Base-by-base conservation (phyloP, 2,797 vertebrate species). In the Aplochiton taeniatus region DNA sequence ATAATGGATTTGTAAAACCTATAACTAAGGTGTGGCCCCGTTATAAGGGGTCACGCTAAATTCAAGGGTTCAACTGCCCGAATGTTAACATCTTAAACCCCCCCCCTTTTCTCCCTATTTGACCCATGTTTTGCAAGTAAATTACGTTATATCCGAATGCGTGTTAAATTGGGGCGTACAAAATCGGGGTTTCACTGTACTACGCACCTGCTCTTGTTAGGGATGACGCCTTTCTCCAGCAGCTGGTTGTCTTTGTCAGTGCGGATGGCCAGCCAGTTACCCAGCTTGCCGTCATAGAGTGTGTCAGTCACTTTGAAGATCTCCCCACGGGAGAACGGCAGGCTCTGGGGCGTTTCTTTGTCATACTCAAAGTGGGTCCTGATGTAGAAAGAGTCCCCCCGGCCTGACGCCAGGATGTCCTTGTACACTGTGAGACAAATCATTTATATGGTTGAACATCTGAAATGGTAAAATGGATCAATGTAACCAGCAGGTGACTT, bases 321-420 rank as follows among this genome's bases (percentile, higher is more conserved):
- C 70, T 98, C 94, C 0, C 97, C 97, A 71, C 95, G 89, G 75
- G 87, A 85, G 81, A 99, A 98, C 1, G 92, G 87, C 70, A 98
- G 90, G 76, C 96, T 95, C 86, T 98, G 96, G 0, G 94, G 91
- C 6, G 88, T 83, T 75, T 99, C 97, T 81, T 96, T 98, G 70
- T 99, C 97, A 64, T 93, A 97, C 53, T 99, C 97, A 77, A 99
- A 99, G 85, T 99, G 97, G 48, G 95, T 98, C 76, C 97, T 92
- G 85, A 99, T 96, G 83, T 95, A 99, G 88, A 99, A 98, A 0
- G 95, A 96, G 84, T 99, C 97, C 0, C 97, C 97, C 86, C 97
- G 88, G 63, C 95, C 97, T 17, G 97, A 99, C 0, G 86, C 93
- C 83, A 98, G 86, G 66, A 98, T 96, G 79, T 98, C 96, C 89